Base-by-base conservation (phyloP, 2,113 vertebrate species). In the Chinchilla lanigera region DNA sequence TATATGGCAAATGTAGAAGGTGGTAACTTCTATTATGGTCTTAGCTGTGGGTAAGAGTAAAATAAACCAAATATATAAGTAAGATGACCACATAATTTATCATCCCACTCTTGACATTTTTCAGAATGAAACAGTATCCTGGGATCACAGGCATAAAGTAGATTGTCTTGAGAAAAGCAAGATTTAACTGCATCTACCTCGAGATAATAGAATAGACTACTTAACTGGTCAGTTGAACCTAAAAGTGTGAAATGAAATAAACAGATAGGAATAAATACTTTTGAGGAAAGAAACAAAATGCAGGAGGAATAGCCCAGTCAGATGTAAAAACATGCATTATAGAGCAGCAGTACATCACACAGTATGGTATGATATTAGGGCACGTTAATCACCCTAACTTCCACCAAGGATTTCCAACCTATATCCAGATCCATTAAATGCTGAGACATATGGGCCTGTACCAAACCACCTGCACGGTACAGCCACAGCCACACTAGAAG, bases 1-100 rank as follows among this genome's bases (percentile, higher is more conserved):
- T 5, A 10, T 2, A 3, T 1, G 10, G 83, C 24, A 14, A 54
- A 7, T 12, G 0, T 16, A 28, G 35, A 80, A 38, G 2, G 44
- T 16, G 17, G 13, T 5, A 6, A 50, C 35, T 52, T 81, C 54
- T n/a, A 54, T 22, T 24, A 7, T 5, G 44, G 50, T 0, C 9
- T 73, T 26, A 16, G 6, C 28, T 44, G 1, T 17, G 2, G 60
- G 30, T 54, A 56, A 35, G 30, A 56, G 69, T 24, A 17, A 35
- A 71, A 50, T 4, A 5, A n/a, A 50, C 2, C 30, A 69, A 63
- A 22, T 63, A 30, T 4, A 0, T n/a, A 54, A 54, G 16, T 71
- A n/a, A 33, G 65, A 20, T 47, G 20, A 82, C n/a, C 20, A 67
- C 47, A 24, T 24, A 38, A 44, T 52, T 11, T 1, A 30, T 28